These are phyloP conservation scores for Aporophyla nigra DNA, from an alignment of 2,888 invertebrate genomes.

Conservation along the genomic window DNA sequence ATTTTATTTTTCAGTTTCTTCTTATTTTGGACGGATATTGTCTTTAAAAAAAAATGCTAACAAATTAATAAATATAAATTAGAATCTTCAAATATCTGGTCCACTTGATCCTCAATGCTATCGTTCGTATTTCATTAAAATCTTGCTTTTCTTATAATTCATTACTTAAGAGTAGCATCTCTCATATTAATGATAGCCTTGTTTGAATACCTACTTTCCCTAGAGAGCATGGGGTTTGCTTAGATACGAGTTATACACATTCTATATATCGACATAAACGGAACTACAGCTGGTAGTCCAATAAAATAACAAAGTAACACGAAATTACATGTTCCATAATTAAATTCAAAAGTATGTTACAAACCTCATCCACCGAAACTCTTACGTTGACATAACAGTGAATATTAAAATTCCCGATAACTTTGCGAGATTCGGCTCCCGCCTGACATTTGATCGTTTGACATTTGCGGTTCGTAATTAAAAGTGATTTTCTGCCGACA, in stretches of 20 bases:
- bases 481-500: slow-evolving; percentile 71
- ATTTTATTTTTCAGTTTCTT: not conserved
- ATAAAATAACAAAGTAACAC: not conserved
- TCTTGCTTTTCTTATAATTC: too few relatives aligned
- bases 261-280: too few relatives aligned
- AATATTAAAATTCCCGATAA: slow-evolving; percentile 57
- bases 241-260: too few relatives aligned
- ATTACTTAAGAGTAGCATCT: not conserved
- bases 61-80: not conserved
- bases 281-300: too few relatives aligned
- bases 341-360: not conserved
- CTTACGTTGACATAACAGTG: slow-evolving; percentile 23
- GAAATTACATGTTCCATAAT: slow-evolving; percentile 1
- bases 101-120: not conserved
- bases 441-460: slow-evolving; percentile 72
- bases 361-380: slow-evolving; percentile 15
- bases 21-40: not conserved
- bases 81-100: not conserved
- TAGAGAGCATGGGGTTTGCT: too few relatives aligned
- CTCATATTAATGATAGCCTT: not conserved
- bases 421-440: slow-evolving; percentile 57
- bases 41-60: not conserved
- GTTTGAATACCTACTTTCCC: not conserved
- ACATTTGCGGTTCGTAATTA: slow-evolving; percentile 74
- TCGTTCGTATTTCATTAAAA: not conserved